A percentile compares a stretch with the other conserved stretches of the same genome.
Evolutionary conservation across 2,113 vertebrate species (phyloP).

Genomic region (Sturnira hondurensis): DNA sequence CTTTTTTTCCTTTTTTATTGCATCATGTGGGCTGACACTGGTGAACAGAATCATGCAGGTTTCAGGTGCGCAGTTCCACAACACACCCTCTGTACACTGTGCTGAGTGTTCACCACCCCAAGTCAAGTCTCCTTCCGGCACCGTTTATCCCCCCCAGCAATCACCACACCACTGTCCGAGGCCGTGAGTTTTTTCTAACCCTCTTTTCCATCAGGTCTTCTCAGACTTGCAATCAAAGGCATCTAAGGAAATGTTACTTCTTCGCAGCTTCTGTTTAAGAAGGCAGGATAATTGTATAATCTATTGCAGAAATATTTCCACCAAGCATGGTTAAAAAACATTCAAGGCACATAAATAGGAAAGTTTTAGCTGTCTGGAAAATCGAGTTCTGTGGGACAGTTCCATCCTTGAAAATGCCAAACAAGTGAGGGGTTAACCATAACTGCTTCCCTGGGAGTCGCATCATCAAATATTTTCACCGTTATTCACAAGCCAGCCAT

Average conservation of each 20-base stretch:
- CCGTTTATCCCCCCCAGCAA: no score
- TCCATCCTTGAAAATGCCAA: slow-evolving; percentile 62
- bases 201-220: slow-evolving; percentile 3
- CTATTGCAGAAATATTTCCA: slow-evolving; percentile 62
- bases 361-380: slow-evolving; percentile 73
- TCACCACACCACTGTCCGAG: no score
- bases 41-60: no score
- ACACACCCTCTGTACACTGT: no score
- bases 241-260: background rate
- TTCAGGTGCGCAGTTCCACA: no score
- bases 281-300: slow-evolving; percentile 35
- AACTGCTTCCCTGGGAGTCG: slow-evolving; percentile 63
- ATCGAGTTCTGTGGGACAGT: slow-evolving; percentile 63
- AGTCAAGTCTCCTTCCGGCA: no score
- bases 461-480: slow-evolving; percentile 68
- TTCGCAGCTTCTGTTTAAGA: slow-evolving; percentile 42
- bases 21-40: no score
- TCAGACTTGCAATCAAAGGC: background rate
- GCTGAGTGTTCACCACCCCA: no score
- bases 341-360: slow-evolving; percentile 54
- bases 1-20: background rate
- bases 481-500: slow-evolving; percentile 56
- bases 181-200: background rate
- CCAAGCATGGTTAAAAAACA: slow-evolving; percentile 50
- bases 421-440: slow-evolving; percentile 76